A percentile compares a stretch with the other conserved stretches of the same genome.
Conservation (phyloP, 1,140 invertebrate species). For the Lethrus apterus region DNA sequence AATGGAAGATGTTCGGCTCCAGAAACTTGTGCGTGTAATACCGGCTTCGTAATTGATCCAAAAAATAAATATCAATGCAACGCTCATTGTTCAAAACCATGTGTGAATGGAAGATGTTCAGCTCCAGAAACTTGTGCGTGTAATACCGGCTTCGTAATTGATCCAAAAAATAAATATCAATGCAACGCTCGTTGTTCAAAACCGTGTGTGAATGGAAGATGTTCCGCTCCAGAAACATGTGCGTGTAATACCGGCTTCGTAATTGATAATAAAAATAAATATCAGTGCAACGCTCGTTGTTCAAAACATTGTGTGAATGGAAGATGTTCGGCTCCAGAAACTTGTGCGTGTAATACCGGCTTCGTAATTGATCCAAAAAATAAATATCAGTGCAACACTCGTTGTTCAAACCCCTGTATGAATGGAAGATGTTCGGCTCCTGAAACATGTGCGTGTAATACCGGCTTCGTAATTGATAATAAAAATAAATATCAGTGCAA, state of each 20-base stretch:
- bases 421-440: conserved; percentile 41
- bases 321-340: conserved; percentile 41
- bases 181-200: conserved; percentile 43
- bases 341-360: conserved; percentile 45
- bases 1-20: conserved; percentile 29
- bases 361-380: conserved; percentile 40
- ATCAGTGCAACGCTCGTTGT: conserved; percentile 42
- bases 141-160: conserved; percentile 20
- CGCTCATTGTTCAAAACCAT: conserved; percentile 39
- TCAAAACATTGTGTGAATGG: conserved; percentile 40
- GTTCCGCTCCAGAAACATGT: conserved; percentile 51
- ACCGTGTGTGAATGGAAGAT: conserved; percentile 43
- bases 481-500: conserved; percentile 33
- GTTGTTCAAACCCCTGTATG: conserved; percentile 37
- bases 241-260: conserved; percentile 20
- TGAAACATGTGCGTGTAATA: conserved; percentile 43
- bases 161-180: conserved; percentile 28
- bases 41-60: conserved; percentile 19
- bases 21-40: conserved; percentile 33
- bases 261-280: conserved; percentile 19
- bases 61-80: conserved; percentile 9
- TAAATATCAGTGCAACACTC: conserved; percentile 21
- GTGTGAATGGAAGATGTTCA: conserved; percentile 37
- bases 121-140: conserved; percentile 42
- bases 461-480: conserved; percentile 33